Evolutionary conservation across 2,888 invertebrate genomes (phyloP), one percentile per base, ranked within the genome.

Genomic region (Sinohyriopsis cumingii): DNA sequence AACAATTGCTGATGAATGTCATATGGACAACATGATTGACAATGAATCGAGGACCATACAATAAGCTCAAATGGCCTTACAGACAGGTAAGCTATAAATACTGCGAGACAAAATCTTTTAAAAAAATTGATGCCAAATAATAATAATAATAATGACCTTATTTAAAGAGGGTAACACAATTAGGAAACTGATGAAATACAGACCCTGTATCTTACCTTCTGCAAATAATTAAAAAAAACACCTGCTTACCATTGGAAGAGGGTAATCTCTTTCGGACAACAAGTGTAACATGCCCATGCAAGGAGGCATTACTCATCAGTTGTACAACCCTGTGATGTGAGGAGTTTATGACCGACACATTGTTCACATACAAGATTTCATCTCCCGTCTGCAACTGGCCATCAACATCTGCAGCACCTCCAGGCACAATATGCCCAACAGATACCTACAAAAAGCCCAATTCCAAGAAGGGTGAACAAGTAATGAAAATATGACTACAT

Each of bases 371-470:
- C 67, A 98, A 93, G 73, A 99, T 95, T 89, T 99, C 94, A 90
- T 99, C 99, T 0, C 97, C 97, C 0, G 96, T 95, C 59, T 94
- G 93, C 67, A 99, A 93, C 59, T 97, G 92, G 0, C 96, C 96
- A 91, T 99, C 98, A 62, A 95, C 90, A 90, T 95, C 95, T 3
- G 96, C 99, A 3, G 98, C 95, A 5, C 99, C 99, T 33, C 97
- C 96, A 1, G 96, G 95, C 67, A 99, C 98, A 76, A 99, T 97
- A 89, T 97, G 96, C 3, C 99, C 98, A 53, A 99, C 97, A 18
- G 97, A 96, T 73, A 98, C 94, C 93, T 94, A 89, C 76, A 86
- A 82, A 65, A 75, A n/a, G 57, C n/a, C 15, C 7, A 3, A 1
- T n/a, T 22, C n/a, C 57, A 22, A 1, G 22, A 55, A 55, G 6